Percentiles rank a stretch among this genome's conserved stretches.
phyloP scores from a whole-genome alignment of 1,140 invertebrate species.

The Lepidotrigona ventralis region DNA sequence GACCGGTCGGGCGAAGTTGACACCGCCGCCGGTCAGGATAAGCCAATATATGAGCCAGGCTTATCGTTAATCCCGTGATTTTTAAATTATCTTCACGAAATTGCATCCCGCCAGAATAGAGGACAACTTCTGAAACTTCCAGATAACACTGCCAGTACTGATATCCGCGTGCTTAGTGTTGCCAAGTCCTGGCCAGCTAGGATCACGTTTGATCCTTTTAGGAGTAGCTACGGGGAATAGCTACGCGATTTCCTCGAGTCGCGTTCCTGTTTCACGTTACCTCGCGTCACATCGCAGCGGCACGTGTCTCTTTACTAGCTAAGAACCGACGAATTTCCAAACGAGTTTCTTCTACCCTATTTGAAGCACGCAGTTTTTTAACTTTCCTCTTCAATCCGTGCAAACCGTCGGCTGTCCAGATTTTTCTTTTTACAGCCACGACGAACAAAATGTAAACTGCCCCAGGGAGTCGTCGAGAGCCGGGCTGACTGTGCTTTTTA shows the following conservation, averaged over 20 bases:
- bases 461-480: not conserved
- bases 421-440: not conserved
- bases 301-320: not conserved
- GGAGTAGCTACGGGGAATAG: slow-evolving; percentile 48
- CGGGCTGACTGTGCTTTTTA: not conserved
- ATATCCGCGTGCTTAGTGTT: slow-evolving; percentile 62
- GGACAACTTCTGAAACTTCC: slow-evolving; percentile 65
- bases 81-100: slow-evolving; percentile 72
- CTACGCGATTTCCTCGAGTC: slow-evolving; percentile 50
- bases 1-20: slow-evolving; percentile 17
- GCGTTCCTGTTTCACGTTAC: too few relatives aligned
- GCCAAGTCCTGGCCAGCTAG: slow-evolving; percentile 63
- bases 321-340: not conserved
- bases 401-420: not conserved
- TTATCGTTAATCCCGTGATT: slow-evolving; percentile 66
- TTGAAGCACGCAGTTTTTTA: not conserved
- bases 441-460: slow-evolving; percentile 9
- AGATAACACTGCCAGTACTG: slow-evolving; percentile 63
- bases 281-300: not conserved
- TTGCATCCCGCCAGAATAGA: slow-evolving; percentile 60
- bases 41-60: slow-evolving; percentile 45
- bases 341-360: not conserved
- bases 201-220: slow-evolving; percentile 73
- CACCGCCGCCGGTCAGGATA: slow-evolving; percentile 38
- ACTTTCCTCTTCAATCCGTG: too few relatives aligned